Conservation (phyloP, 1,140 invertebrate genomes). For the Drosophila lini region DNA sequence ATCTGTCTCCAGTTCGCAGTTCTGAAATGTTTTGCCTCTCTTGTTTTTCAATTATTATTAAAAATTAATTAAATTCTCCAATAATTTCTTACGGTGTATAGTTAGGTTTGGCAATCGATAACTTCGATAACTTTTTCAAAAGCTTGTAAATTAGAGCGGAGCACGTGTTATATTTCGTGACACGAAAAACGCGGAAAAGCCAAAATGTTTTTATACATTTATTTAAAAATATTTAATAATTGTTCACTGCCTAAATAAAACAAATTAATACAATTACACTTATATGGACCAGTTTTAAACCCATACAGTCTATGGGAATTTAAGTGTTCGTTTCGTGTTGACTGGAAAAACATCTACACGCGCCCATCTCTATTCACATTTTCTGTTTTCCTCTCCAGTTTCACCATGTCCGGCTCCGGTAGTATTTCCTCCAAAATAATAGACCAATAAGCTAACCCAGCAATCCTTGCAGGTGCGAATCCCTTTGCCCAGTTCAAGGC, state of each 20-base stretch:
- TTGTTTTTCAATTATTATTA: too few relatives aligned
- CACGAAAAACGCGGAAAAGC: background rate
- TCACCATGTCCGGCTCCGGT: conserved; percentile 35
- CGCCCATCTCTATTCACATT: conserved; percentile 6
- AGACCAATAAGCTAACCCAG: conserved; percentile 2
- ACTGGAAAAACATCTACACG: background rate
- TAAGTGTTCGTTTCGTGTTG: background rate
- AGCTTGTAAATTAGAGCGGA: background rate
- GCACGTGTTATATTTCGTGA: background rate
- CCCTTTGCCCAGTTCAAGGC: conserved; percentile 88
- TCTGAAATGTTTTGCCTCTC: too few relatives aligned
- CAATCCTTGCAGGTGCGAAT: conserved; percentile 86
- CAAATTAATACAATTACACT: too few relatives aligned
- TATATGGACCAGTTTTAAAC: too few relatives aligned
- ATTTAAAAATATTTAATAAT: background rate
- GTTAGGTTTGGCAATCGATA: background rate
- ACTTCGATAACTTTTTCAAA: conserved; percentile 12
- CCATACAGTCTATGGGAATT: too few relatives aligned
- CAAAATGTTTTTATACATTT: background rate
- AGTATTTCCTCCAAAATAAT: background rate
- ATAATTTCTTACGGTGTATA: background rate
- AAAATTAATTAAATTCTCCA: too few relatives aligned
- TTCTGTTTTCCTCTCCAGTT: conserved; percentile 13
- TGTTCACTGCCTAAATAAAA: too few relatives aligned
- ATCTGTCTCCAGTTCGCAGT: too few relatives aligned